Conservation (phyloP, 1,140 invertebrate species). For the Cydia strobilella region DNA sequence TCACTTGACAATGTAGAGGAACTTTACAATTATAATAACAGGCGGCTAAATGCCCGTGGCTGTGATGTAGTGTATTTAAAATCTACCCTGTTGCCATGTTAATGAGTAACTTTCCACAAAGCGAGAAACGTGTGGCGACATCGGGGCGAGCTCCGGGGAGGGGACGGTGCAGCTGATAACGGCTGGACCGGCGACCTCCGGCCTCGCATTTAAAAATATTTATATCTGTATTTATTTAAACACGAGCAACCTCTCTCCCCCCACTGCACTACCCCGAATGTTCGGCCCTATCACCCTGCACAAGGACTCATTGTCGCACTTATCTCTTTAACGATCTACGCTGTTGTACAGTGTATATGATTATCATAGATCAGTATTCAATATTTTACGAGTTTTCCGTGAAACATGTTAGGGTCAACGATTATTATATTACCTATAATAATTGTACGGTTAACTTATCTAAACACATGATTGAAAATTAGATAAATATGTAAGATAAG, state of each 20-base stretch:
- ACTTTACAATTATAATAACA: not conserved
- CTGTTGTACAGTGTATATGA: not conserved
- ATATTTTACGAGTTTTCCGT: not conserved
- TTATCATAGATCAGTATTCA: not conserved
- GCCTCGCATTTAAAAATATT: constrained; percentile 68
- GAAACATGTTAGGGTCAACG: not conserved
- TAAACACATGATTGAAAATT: no score
- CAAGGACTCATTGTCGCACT: constrained; percentile 23
- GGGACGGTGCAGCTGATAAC: constrained; percentile 54
- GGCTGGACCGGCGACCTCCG: constrained; percentile 60
- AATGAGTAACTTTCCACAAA: constrained; percentile 30
- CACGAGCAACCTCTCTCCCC: constrained; percentile 37
- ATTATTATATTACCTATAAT: not conserved
- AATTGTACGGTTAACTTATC: not conserved
- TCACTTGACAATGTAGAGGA: not conserved
- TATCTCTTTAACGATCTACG: constrained; percentile 12
- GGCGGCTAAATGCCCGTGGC: not conserved
- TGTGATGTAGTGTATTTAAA: not conserved
- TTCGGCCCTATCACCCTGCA: not conserved
- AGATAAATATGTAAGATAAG: no score
- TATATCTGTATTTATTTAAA: constrained; percentile 67
- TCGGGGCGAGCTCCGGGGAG: constrained; percentile 25
- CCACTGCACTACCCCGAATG: constrained; percentile 18
- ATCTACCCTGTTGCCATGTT: constrained; percentile 26
- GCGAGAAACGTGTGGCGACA: not conserved